Conservation (phyloP, 2,113 vertebrate genomes). For the Chaetura pelagica region DNA sequence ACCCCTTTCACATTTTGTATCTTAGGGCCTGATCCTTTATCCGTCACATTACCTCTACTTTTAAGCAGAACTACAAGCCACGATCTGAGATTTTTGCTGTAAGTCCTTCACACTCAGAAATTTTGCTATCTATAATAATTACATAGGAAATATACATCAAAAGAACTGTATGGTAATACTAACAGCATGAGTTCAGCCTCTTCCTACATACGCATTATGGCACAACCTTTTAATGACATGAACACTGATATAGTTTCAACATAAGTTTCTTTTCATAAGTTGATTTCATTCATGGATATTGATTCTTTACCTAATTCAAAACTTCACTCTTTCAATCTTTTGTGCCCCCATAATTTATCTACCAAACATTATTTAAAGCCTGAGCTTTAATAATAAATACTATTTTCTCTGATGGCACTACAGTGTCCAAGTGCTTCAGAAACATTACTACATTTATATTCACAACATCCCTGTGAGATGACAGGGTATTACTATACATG, state of each 20-base stretch:
- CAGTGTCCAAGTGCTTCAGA: background rate
- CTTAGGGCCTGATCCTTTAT: background rate
- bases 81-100: background rate
- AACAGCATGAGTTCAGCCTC: background rate
- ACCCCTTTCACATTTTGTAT: background rate
- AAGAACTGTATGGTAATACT: background rate
- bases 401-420: background rate
- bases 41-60: background rate
- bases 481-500: background rate
- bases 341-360: background rate
- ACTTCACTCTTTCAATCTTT: background rate
- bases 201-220: background rate
- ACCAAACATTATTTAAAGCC: background rate
- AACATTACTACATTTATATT: background rate
- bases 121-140: background rate
- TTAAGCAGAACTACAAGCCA: background rate
- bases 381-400: background rate
- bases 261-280: background rate
- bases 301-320: background rate
- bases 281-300: background rate
- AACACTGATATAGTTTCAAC: background rate
- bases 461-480: background rate
- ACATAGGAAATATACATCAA: background rate
- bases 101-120: background rate
- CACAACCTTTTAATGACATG: background rate